Percentiles rank a stretch among this genome's conserved stretches.
These are phyloP conservation scores for Gymnarchus niloticus DNA, from an alignment of 2,113 vertebrate species.

Conservation along the genomic window DNA sequence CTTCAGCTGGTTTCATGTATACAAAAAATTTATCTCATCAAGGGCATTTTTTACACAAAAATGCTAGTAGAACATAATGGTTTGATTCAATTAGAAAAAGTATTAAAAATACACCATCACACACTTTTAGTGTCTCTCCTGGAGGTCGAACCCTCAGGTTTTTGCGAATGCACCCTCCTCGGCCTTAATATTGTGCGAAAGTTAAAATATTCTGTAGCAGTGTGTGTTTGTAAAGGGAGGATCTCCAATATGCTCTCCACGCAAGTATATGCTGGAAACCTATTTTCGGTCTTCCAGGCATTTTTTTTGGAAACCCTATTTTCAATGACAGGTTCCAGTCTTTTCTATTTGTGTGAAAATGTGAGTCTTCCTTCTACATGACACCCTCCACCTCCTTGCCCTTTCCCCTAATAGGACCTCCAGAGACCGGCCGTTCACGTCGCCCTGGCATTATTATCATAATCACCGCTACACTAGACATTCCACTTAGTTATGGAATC, in stretches of 20 bases:
- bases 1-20: too few species aligned
- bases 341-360: neutral
- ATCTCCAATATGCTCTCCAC: neutral
- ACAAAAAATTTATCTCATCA: too few species aligned
- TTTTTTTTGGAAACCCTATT: neutral
- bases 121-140: neutral
- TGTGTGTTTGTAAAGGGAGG: neutral
- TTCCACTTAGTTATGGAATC: neutral
- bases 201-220: neutral
- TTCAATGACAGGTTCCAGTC: neutral
- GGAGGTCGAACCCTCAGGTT: neutral
- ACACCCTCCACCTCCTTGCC: neutral
- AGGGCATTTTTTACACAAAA: too few species aligned
- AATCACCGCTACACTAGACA: neutral
- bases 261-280: neutral
- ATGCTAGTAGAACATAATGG: neutral
- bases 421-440: neutral
- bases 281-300: neutral
- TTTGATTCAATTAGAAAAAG: neutral
- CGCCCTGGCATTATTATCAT: neutral
- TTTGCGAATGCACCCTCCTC: neutral
- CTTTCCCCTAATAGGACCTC: neutral
- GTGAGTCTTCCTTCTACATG: neutral
- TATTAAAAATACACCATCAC: neutral
- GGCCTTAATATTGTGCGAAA: neutral